These are phyloP conservation scores for Pseudorectes ferrugineus DNA, from an alignment of 2,113 vertebrate species.

Conservation along the genomic window DNA sequence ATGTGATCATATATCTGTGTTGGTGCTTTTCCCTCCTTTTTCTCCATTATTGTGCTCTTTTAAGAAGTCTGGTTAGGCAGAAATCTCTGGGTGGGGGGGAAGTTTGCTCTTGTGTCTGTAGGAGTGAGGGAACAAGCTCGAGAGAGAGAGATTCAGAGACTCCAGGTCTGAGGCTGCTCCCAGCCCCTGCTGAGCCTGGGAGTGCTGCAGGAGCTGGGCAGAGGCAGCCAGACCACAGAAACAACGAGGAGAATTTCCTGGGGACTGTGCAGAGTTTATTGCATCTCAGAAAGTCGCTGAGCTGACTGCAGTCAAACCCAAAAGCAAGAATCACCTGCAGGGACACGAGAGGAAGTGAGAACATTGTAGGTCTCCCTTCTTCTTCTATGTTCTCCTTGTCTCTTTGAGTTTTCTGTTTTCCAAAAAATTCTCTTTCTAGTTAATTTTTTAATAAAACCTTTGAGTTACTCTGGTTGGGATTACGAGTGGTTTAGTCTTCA, in stretches of 20 bases:
- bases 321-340: background rate
- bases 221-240: background rate
- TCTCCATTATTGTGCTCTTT: background rate
- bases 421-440: background rate
- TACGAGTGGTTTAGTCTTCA: background rate
- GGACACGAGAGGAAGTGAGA: background rate
- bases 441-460: background rate
- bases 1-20: background rate
- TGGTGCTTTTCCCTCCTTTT: background rate
- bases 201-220: background rate
- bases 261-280: background rate
- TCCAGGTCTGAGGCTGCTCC: background rate
- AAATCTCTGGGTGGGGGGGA: background rate
- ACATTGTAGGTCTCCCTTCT: background rate
- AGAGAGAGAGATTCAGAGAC: background rate
- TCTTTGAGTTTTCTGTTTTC: background rate
- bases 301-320: background rate
- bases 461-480: background rate
- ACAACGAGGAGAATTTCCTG: background rate
- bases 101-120: background rate
- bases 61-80: background rate
- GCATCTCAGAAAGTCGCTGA: background rate
- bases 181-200: background rate
- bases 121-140: background rate
- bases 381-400: rapidly evolving